These are phyloP conservation scores for Lontra canadensis DNA, from an alignment of 2,113 vertebrate genomes.

Conservation along the genomic window DNA sequence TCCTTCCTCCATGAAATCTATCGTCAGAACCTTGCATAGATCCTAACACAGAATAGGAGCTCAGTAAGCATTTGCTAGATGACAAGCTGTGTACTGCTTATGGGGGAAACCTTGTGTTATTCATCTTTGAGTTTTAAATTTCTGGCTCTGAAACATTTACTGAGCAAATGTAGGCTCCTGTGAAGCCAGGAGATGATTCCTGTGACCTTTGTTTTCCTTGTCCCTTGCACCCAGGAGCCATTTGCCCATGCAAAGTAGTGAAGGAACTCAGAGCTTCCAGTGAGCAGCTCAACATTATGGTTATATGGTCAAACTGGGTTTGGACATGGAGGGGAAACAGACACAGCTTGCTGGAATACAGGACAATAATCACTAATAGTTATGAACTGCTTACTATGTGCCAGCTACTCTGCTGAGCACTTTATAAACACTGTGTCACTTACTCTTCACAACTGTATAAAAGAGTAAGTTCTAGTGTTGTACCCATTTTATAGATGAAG, in stretches of 20 bases:
- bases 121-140: constrained; percentile 39
- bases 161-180: neutral
- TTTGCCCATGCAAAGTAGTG: neutral
- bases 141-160: neutral
- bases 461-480: neutral
- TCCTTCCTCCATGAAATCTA: neutral
- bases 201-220: neutral
- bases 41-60: neutral
- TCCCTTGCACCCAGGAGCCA: neutral
- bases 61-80: neutral
- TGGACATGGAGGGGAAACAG: neutral
- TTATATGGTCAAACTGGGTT: neutral
- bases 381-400: neutral
- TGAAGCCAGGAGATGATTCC: neutral
- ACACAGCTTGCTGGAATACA: neutral
- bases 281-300: neutral
- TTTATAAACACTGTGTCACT: neutral
- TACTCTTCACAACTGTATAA: neutral
- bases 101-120: neutral
- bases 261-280: neutral
- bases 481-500: neutral
- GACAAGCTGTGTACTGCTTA: neutral
- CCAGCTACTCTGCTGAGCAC: no score
- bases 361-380: neutral
- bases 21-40: neutral